Conservation (phyloP, 2,113 vertebrate species). For the Psilopsiagon aurifrons region DNA sequence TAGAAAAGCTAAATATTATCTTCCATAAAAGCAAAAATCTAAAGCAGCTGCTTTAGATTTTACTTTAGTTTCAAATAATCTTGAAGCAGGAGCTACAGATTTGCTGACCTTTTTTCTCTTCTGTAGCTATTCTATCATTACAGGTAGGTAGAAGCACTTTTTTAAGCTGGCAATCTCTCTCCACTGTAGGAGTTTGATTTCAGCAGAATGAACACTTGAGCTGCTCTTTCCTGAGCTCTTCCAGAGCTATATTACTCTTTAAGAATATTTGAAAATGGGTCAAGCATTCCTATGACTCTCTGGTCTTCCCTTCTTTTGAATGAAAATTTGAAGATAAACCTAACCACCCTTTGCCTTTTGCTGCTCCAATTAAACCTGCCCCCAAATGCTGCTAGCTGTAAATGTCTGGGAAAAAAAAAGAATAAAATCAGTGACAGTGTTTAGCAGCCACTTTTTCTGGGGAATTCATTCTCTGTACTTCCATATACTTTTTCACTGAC, state of each 20-base stretch:
- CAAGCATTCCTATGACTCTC: neutral
- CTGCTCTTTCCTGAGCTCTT: neutral
- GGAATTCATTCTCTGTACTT: neutral
- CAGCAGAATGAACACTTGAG: neutral
- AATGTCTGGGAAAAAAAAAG: neutral
- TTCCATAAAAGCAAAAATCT: neutral
- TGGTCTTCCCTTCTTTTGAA: neutral
- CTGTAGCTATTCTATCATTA: neutral
- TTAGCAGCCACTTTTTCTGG: neutral
- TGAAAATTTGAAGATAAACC: neutral
- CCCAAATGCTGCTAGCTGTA: neutral
- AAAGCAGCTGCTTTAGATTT: neutral
- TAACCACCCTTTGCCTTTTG: neutral
- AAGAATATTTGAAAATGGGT: neutral
- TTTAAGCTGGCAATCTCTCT: neutral
- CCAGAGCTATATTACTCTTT: neutral
- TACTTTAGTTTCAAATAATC: neutral
- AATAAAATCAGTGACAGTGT: fast-evolving
- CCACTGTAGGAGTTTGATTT: neutral
- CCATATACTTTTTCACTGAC: neutral
- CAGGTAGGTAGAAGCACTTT: neutral
- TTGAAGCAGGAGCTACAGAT: neutral
- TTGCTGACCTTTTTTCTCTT: neutral
- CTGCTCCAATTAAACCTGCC: neutral
- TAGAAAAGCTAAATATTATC: neutral